phyloP scores from a whole-genome alignment of 2,888 invertebrate genomes.

The Nymphalis polychloros region DNA sequence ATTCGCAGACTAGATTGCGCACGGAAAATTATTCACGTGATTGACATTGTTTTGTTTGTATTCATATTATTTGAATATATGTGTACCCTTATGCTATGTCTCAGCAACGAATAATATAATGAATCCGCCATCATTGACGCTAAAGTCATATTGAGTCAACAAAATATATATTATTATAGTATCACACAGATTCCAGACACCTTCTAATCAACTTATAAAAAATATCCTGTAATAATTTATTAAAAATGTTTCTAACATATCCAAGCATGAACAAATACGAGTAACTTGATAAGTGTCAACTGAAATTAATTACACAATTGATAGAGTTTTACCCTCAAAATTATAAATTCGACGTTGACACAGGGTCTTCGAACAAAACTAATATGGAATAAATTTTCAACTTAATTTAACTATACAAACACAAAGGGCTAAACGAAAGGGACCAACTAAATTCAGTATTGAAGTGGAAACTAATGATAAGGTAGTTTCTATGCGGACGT shows the following conservation, averaged over 20 bases:
- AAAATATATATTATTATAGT: no score
- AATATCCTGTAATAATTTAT: no score
- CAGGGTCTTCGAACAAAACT: slow-evolving; percentile 61
- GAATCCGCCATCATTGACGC: no score
- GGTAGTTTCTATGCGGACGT: slow-evolving; percentile 53
- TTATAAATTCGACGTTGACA: slow-evolving; percentile 78
- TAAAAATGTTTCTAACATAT: no score
- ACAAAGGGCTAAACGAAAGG: slow-evolving; percentile 71
- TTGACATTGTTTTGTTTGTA: slow-evolving; percentile 40
- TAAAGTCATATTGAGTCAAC: no score
- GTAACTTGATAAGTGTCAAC: slow-evolving; percentile 48
- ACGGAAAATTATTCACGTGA: slow-evolving; percentile 50
- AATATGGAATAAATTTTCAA: slow-evolving; percentile 81
- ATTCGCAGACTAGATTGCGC: slow-evolving; percentile 50
- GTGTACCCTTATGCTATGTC: background rate
- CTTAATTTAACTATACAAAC: slow-evolving; percentile 81
- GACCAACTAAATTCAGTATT: slow-evolving; percentile 73
- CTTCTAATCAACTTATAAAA: no score
- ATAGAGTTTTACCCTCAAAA: slow-evolving; percentile 69
- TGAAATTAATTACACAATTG: slow-evolving; percentile 59
- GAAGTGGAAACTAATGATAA: slow-evolving; percentile 79
- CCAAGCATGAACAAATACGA: background rate
- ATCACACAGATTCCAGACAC: no score
- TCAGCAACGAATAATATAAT: no score
- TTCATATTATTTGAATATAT: slow-evolving; percentile 6